Percentiles rank a stretch among this genome's conserved stretches.
Conservation (phyloP, 2,113 vertebrate species). For the Cynoglossus semilaevis region DNA sequence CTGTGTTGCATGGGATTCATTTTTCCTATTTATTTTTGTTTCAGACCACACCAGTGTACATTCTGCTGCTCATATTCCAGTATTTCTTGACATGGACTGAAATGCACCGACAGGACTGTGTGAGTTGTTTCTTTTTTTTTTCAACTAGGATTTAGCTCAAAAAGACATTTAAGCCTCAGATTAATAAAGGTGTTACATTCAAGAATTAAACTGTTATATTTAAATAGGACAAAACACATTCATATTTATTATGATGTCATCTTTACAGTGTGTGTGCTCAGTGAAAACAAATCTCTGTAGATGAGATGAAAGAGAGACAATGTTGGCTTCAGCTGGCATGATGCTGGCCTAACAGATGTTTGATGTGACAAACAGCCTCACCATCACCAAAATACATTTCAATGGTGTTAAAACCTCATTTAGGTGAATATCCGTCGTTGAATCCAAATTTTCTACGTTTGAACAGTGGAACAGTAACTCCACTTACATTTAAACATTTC, state of each 20-base stretch:
- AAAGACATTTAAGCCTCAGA: neutral
- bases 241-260: neutral
- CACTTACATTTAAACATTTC: no score
- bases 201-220: no score
- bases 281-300: neutral
- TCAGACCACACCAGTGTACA: conserved; percentile 13
- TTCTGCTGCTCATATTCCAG: neutral
- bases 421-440: no score
- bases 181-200: no score
- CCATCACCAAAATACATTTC: neutral
- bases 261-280: neutral
- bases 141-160: neutral
- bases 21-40: conserved; percentile 14
- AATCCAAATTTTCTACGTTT: no score
- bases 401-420: neutral
- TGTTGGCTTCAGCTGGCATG: no score
- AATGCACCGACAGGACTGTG: neutral
- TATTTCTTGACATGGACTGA: neutral
- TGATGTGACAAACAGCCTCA: no score
- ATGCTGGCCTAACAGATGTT: no score
- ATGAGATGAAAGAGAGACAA: conserved; percentile 2
- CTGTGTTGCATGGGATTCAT: conserved; percentile 18
- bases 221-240: neutral
- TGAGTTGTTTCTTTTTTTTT: neutral
- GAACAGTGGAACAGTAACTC: no score